phyloP scores from a whole-genome alignment of 2,797 vertebrate genomes.

The Bradypus variegatus region DNA sequence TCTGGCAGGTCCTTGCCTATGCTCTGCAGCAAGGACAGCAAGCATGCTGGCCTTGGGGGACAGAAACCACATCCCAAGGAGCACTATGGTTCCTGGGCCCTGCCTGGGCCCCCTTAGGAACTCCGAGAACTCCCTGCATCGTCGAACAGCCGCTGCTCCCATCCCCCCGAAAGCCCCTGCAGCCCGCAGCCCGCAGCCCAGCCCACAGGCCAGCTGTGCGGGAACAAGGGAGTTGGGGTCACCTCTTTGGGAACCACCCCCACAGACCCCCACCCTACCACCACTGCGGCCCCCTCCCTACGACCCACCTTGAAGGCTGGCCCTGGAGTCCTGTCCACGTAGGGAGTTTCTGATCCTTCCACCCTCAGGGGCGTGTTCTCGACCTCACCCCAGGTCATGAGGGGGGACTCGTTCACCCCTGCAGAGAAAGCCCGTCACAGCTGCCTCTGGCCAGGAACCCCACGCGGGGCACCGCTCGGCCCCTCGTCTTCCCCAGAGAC shows the following conservation, averaged over 20 bases:
- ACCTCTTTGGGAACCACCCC: too few species aligned
- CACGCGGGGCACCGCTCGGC: neutral
- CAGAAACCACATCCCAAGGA: accelerated
- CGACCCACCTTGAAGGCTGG: slow-evolving; percentile 92
- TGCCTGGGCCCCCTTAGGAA: neutral
- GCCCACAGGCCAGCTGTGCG: too few species aligned
- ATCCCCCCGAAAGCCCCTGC: neutral
- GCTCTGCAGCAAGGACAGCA: neutral
- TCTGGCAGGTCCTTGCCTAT: too few species aligned
- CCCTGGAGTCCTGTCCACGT: slow-evolving; percentile 90
- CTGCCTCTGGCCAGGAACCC: neutral
- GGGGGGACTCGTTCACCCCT: slow-evolving; percentile 91
- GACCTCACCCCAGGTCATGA: slow-evolving; percentile 99
- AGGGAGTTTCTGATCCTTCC: slow-evolving; percentile 89
- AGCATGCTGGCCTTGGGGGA: neutral
- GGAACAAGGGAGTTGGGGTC: too few species aligned
- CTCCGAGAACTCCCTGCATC: neutral
- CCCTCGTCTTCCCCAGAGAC: neutral
- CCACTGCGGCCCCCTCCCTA: accelerated
- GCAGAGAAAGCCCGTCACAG: neutral
- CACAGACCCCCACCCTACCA: neutral
- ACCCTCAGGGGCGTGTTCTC: slow-evolving; percentile 94
- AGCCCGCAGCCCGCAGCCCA: too few species aligned
- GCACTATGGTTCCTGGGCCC: neutral
- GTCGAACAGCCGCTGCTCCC: neutral